Conservation (phyloP, 1,140 invertebrate genomes). For the Radopholus similis region DNA sequence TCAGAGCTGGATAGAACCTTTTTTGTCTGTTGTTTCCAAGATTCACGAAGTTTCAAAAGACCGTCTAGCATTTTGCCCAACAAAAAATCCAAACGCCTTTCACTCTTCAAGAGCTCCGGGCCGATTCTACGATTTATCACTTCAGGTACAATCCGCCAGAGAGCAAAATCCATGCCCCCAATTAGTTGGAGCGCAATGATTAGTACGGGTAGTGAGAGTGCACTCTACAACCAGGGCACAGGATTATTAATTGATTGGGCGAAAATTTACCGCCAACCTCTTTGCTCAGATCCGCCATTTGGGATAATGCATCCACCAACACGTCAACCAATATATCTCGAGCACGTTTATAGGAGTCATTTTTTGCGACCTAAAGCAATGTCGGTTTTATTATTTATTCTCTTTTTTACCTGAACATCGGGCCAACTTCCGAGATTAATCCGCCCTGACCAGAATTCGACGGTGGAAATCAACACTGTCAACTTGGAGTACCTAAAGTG, state of each 20-base stretch:
- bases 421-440: background rate
- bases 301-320: background rate
- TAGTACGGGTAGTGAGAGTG: conserved; percentile 2
- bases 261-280: background rate
- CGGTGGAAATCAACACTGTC: conserved; percentile 16
- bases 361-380: no score
- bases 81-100: background rate
- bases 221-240: background rate
- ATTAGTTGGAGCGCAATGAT: conserved; percentile 18
- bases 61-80: background rate
- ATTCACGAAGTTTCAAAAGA: background rate
- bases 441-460: conserved; percentile 8
- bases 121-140: conserved; percentile 13
- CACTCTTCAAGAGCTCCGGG: background rate
- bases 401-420: background rate
- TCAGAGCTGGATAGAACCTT: background rate
- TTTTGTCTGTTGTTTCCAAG: background rate
- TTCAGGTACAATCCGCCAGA: conserved; percentile 4
- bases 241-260: background rate
- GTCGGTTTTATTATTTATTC: background rate
- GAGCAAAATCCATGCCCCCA: conserved; percentile 15
- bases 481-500: conserved; percentile 28
- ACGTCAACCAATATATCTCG: background rate
- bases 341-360: conserved; percentile 22
- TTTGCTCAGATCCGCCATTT: background rate